Conservation (phyloP, 2,888 invertebrate species). For the Drosophila emarginata region DNA sequence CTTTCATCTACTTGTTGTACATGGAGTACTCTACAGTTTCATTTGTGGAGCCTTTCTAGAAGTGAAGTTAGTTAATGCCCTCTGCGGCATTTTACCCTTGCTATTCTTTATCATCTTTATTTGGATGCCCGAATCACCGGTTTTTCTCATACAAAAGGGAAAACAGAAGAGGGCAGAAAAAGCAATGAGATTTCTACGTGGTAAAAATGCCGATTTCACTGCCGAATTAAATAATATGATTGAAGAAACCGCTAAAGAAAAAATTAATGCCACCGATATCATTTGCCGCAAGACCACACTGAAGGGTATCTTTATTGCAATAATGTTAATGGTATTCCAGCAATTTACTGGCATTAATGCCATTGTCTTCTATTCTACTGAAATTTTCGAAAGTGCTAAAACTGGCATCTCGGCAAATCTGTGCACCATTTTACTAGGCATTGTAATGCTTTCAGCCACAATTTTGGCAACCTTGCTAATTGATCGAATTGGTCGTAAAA, state of each 20-base stretch:
- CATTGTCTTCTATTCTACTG: conserved; percentile 89
- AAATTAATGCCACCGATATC: conserved; percentile 83
- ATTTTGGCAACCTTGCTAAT: conserved; percentile 88
- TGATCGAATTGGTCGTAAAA: conserved; percentile 89
- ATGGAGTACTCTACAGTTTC: conserved; percentile 91
- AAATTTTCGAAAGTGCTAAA: conserved; percentile 85
- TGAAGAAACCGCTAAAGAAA: conserved; percentile 43
- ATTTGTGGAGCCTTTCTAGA: conserved; percentile 82
- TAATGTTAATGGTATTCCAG: conserved; percentile 93
- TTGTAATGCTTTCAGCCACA: conserved; percentile 87
- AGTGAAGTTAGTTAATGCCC: conserved; percentile 42
- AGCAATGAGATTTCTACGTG: conserved; percentile 87
- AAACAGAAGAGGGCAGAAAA: conserved; percentile 86
- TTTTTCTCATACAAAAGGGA: conserved; percentile 85
- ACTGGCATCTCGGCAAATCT: conserved; percentile 80
- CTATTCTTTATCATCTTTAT: conserved; percentile 87
- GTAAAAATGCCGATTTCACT: conserved; percentile 86
- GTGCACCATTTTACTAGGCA: conserved; percentile 90
- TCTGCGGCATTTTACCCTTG: conserved; percentile 82
- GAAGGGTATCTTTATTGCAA: conserved; percentile 87
- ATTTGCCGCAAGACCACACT: conserved; percentile 85
- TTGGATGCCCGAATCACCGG: conserved; percentile 92
- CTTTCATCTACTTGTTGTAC: conserved; percentile 91
- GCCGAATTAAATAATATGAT: conserved; percentile 81
- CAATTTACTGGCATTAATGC: conserved; percentile 92